Evolutionary conservation across 2,888 invertebrate genomes (phyloP), one percentile per base, ranked within the genome.

Genomic region (Coenonympha glycerion): DNA sequence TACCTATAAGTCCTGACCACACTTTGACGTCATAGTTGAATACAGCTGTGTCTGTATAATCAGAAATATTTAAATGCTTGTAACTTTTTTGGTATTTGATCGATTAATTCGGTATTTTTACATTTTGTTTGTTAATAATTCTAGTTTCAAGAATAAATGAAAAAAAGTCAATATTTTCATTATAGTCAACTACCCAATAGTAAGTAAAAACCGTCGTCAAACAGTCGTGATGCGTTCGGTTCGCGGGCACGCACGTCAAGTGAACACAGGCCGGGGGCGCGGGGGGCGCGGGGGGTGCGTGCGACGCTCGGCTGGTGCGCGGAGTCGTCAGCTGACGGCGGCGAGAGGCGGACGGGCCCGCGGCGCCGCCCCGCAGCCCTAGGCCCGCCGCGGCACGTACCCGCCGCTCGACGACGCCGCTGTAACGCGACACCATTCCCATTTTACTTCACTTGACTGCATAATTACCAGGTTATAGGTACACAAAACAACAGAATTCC

Each of bases 291-390:
- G 2, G 8, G 37, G 16, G 28, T 22, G 33, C 33, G 37, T 22
- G 33, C 9, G 8, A 31, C 33, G 30, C 16, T 45, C 37, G 18
- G 39, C 26, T 42, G 16, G 28, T n/a, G 26, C 30, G 51, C 47
- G 45, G 41, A 21, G 47, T 49, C 53, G 58, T 58, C 55, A 58
- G 57, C 58, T 57, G 59, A 53, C 47, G 55, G 55, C 47, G 57
- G 58, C 56, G 55, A 54, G 48, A 52, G 58, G 56, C 61, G 53
- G 42, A 49, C 57, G 53, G 62, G 54, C 57, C 58, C 54, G 60
- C 54, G 49, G 58, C 72, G 73, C 76, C 81, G 79, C 76, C 69
- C 71, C 69, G 68, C 64, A 54, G 40, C 74, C 64, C 83, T 82
- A 82, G 64, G 79, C 69, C 42, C 82, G 77, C 57, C 82, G 79